These are phyloP conservation scores for Phalacrocorax carbo DNA, from an alignment of 2,113 vertebrate species.

Conservation along the genomic window DNA sequence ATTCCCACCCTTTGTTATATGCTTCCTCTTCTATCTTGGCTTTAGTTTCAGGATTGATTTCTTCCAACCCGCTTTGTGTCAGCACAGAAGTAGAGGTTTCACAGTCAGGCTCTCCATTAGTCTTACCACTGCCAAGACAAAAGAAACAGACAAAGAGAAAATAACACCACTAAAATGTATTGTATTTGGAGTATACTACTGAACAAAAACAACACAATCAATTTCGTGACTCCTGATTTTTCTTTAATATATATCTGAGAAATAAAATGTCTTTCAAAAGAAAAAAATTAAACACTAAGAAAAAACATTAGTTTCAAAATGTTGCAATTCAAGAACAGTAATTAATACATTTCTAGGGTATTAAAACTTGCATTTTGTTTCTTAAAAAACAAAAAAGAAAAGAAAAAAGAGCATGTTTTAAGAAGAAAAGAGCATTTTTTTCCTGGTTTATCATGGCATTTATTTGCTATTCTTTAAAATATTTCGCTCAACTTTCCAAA, in stretches of 20 bases:
- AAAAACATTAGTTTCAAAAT: neutral
- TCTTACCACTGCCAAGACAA: constrained; percentile 86
- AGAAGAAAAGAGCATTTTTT: neutral
- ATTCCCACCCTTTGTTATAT: constrained; percentile 90
- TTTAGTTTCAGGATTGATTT: constrained; percentile 85
- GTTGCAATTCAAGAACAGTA: neutral
- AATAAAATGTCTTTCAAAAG: neutral
- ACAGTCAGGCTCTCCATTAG: constrained; percentile 79
- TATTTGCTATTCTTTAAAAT: neutral
- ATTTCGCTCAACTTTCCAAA: constrained; percentile 12
- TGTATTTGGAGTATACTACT: neutral
- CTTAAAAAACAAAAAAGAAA: neutral
- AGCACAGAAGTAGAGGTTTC: constrained; percentile 71
- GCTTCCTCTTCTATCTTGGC: constrained; percentile 91
- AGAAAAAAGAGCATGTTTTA: neutral
- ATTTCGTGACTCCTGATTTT: neutral
- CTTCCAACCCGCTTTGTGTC: constrained; percentile 75
- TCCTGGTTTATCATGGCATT: neutral
- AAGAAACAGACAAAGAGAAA: constrained; percentile 66
- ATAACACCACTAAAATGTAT: neutral
- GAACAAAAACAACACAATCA: neutral
- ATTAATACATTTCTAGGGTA: neutral
- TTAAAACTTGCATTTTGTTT: neutral
- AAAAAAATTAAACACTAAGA: neutral
- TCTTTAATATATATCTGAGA: neutral